Percentiles rank a stretch among this genome's conserved stretches.
phyloP scores from a whole-genome alignment of 2,797 vertebrate genomes.

The Hirundo rustica region DNA sequence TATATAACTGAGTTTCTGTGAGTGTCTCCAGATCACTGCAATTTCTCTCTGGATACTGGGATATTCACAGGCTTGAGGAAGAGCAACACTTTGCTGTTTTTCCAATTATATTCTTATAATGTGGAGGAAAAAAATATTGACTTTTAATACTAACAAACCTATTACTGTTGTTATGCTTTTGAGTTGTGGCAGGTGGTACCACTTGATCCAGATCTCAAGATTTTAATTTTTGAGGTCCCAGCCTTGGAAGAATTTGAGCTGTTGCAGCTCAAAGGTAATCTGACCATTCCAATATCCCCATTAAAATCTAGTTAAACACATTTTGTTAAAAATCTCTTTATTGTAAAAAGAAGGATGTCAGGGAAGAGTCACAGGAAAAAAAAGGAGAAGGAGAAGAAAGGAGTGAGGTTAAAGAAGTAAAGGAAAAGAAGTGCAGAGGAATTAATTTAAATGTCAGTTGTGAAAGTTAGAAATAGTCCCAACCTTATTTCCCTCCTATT shows the following conservation, averaged over 20 bases:
- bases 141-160: not conserved
- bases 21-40: not conserved
- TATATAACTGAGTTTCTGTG: not conserved
- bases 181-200: not conserved
- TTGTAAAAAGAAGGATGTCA: not conserved
- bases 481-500: conserved; percentile 54
- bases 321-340: not conserved
- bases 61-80: not conserved
- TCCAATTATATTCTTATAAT: not conserved
- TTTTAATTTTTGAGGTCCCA: not conserved
- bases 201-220: not conserved
- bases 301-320: not conserved
- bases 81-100: not conserved
- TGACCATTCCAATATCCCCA: not conserved
- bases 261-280: not conserved
- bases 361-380: not conserved
- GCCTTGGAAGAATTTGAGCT: not conserved
- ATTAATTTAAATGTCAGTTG: not conserved
- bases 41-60: not conserved
- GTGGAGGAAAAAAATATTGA: not conserved
- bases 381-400: not conserved
- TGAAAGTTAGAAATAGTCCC: conserved; percentile 70
- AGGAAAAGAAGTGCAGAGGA: not conserved
- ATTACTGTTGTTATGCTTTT: not conserved
- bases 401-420: not conserved